Evolutionary conservation across 1,140 invertebrate species (phyloP), one percentile per base, ranked within the genome.

Genomic region (Ooceraea biroi): DNA sequence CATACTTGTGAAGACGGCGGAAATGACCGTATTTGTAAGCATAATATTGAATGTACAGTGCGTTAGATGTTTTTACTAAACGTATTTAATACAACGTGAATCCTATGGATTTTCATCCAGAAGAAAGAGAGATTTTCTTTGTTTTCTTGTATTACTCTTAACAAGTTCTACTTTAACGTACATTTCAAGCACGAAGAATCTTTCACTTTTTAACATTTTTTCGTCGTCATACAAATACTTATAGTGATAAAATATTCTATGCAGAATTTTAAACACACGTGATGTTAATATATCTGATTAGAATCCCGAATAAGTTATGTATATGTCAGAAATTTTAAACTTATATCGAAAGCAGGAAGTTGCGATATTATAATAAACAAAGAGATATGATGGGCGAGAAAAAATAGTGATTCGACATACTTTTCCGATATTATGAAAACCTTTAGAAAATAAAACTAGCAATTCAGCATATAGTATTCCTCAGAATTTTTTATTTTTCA

Each of bases 41-140:
- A 84, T 60, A 60, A 5, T 80, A 66, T 60, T 82, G 55, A 77
- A 46, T 78, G n/a, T n/a, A 44, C 25, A 36, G 48, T 83, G 77
- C 60, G 72, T 83, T 55, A 61, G 72, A 82, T 55, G 30, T 44
- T 36, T 44, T 57, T 60, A 74, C 36, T 78, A 57, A 88, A 50
- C 58, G 68, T 69, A 44, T 52, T 36, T 27, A 76, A 50, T 76
- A 58, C 19, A 25, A 84, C 76, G 82, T 87, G 69, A 86, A 86
- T 86, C 36, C 36, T 7, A 36, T 36, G 36, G 36, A 36, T n/a
- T 36, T 36, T 36, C 36, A 7, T 36, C 36, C 36, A 36, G 36
- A 36, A 55, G 30, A 61, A 36, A n/a, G n/a, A n/a, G 36, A n/a
- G n/a, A 74, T 77, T 78, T 68, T 44, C 82, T 58, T 84, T 78